phyloP scores from a whole-genome alignment of 2,888 invertebrate genomes.

The Teleogryllus oceanicus region DNA sequence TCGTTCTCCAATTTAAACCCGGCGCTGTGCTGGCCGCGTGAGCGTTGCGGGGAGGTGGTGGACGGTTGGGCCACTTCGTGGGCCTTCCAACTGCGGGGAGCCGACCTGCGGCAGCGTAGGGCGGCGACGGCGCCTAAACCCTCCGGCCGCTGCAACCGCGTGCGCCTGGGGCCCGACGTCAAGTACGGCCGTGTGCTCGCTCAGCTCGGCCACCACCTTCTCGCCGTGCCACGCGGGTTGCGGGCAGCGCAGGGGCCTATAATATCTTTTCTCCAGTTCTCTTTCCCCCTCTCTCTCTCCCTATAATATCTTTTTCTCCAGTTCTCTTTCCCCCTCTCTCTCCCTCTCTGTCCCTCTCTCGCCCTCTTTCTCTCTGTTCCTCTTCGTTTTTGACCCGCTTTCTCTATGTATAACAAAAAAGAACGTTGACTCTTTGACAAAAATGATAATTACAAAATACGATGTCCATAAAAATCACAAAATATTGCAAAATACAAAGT shows the following conservation, averaged over 20 bases:
- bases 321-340: too few species aligned
- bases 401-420: too few species aligned
- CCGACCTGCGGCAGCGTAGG: constrained; percentile 32
- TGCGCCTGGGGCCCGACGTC: background rate
- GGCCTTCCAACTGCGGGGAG: constrained; percentile 43
- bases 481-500: too few species aligned
- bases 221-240: background rate
- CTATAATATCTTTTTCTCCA: too few species aligned
- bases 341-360: too few species aligned
- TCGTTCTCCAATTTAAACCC: constrained; percentile 44
- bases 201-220: background rate
- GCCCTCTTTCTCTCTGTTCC: too few species aligned
- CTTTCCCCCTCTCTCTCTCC: too few species aligned
- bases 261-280: too few species aligned
- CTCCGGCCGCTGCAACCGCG: background rate
- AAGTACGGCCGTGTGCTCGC: background rate
- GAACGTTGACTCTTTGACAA: too few species aligned
- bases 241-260: background rate
- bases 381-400: too few species aligned
- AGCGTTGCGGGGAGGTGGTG: constrained; percentile 43
- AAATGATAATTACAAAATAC: too few species aligned
- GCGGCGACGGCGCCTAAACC: background rate
- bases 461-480: too few species aligned
- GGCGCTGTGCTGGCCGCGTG: constrained; percentile 41
- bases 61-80: constrained; percentile 41